Conservation (phyloP, 2,888 invertebrate genomes). For the Drosophila gaucha region DNA sequence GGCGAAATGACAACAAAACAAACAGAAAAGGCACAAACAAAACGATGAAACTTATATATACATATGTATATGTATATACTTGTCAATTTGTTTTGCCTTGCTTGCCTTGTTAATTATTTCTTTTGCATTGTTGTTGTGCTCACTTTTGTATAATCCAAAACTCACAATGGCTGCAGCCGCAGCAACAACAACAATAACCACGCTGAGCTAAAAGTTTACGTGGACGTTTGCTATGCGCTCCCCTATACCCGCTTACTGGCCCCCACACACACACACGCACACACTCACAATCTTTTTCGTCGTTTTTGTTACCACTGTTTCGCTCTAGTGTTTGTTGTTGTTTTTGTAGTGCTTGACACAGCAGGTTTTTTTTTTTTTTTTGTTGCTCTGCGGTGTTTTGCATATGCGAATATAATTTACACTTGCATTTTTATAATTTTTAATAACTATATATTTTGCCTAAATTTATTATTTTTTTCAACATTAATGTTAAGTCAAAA, state of each 20-base stretch:
- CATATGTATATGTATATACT: not conserved
- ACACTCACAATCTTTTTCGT: constrained; percentile 28
- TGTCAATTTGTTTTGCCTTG: constrained; percentile 27
- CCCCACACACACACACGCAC: constrained; percentile 8
- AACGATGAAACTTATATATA: not conserved
- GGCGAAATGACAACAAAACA: constrained; percentile 19
- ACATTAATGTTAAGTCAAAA: constrained; percentile 46
- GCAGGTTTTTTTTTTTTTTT: constrained; percentile 57
- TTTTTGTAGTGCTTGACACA: constrained; percentile 54
- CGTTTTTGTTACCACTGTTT: constrained; percentile 60
- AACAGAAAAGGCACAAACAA: not conserved
- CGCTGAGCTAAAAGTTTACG: constrained; percentile 79
- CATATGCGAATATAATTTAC: constrained; percentile 17
- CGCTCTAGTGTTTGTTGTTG: constrained; percentile 42
- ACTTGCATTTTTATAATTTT: constrained; percentile 23
- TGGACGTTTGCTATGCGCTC: constrained; percentile 71
- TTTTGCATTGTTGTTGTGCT: constrained; percentile 33
- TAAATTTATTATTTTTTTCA: constrained; percentile 14
- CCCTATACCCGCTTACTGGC: constrained; percentile 42
- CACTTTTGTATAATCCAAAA: constrained; percentile 41
- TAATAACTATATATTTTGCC: constrained; percentile 2
- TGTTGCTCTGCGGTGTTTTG: constrained; percentile 17
- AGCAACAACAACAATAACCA: constrained; percentile 48
- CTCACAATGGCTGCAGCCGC: constrained; percentile 22
- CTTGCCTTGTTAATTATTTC: constrained; percentile 2